phyloP scores from a whole-genome alignment of 2,113 vertebrate species.

The Ammodytes dubius region DNA sequence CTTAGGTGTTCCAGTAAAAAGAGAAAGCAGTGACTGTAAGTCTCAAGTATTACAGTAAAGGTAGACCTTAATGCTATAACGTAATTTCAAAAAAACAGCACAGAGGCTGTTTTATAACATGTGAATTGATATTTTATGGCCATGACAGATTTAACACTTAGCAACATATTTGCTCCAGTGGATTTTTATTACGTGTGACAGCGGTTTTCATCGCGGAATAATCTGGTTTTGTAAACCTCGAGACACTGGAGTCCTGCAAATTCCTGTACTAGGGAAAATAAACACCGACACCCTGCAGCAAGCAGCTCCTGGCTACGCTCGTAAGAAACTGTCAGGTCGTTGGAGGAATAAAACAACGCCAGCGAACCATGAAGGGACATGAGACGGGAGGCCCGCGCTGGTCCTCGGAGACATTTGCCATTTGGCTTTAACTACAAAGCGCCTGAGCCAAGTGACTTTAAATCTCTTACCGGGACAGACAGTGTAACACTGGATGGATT shows the following conservation, averaged over 20 bases:
- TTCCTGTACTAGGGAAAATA: slow-evolving; percentile 65
- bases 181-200: slow-evolving; percentile 59
- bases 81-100: slow-evolving; percentile 30
- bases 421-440: slow-evolving; percentile 61
- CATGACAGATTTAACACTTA: slow-evolving; percentile 56
- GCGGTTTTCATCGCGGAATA: slow-evolving; percentile 64
- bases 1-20: not conserved
- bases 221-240: slow-evolving; percentile 61
- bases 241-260: slow-evolving; percentile 48
- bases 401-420: slow-evolving; percentile 55
- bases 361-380: slow-evolving; percentile 69
- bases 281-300: slow-evolving; percentile 58
- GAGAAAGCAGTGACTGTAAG: not conserved
- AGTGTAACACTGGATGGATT: slow-evolving; percentile 20
- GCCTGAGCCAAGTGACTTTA: slow-evolving; percentile 28
- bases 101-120: not conserved
- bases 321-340: slow-evolving; percentile 50
- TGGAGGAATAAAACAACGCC: slow-evolving; percentile 40
- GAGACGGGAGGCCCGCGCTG: slow-evolving; percentile 33
- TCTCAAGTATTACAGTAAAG: not conserved
- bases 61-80: not conserved
- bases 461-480: slow-evolving; percentile 49
- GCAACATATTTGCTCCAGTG: slow-evolving; percentile 22
- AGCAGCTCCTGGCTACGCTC: slow-evolving; percentile 49
- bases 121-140: slow-evolving; percentile 14